Percentiles rank a stretch among this genome's conserved stretches.
Evolutionary conservation across 2,797 vertebrate species (phyloP).

Genomic region (Dermochelys coriacea): DNA sequence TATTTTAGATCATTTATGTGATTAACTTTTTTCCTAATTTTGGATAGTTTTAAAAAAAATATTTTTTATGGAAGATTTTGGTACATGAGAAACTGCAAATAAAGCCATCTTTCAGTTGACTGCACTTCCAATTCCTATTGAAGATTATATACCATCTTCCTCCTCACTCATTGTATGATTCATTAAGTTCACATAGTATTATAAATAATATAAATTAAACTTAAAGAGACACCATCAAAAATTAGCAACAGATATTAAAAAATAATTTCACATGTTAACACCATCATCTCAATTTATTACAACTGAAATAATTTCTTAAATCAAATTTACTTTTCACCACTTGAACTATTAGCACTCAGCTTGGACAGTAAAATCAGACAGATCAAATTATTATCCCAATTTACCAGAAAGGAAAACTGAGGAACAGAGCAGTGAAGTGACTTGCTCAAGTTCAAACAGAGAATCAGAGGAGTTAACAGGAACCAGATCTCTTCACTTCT

Average conservation of each 20-base stretch:
- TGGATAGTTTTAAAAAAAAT: too few relatives aligned
- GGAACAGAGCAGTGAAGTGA: neutral
- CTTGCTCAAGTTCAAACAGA: neutral
- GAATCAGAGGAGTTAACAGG: neutral
- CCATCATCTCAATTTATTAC: neutral
- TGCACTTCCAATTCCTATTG: neutral
- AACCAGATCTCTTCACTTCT: neutral
- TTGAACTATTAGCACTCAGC: neutral
- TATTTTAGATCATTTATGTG: neutral
- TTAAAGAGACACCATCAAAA: neutral
- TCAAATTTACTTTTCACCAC: neutral
- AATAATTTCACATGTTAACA: neutral
- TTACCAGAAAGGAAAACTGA: neutral
- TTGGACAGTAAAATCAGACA: neutral
- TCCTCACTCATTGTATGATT: neutral
- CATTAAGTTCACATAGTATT: neutral
- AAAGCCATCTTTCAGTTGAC: neutral
- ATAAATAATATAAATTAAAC: neutral
- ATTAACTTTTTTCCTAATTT: too few relatives aligned
- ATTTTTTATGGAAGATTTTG: neutral
- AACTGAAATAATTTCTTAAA: neutral
- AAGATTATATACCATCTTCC: neutral
- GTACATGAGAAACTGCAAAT: neutral
- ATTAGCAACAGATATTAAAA: neutral
- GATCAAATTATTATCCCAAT: neutral